These are phyloP conservation scores for Latrodectus elegans DNA, from an alignment of 2,888 invertebrate genomes.

Conservation along the genomic window DNA sequence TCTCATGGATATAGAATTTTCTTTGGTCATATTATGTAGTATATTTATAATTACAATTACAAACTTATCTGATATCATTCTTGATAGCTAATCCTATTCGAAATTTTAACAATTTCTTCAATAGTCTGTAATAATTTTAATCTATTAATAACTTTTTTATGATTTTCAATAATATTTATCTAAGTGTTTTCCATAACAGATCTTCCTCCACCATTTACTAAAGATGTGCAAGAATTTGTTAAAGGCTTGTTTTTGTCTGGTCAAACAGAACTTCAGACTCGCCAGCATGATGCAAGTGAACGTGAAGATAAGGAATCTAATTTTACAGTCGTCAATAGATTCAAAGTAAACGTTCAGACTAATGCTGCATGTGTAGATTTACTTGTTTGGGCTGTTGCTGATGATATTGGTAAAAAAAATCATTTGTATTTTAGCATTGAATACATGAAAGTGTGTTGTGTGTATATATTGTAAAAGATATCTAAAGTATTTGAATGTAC, in stretches of 20 bases:
- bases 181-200: slow-evolving; percentile 77
- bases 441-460: neutral
- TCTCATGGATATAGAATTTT: too few relatives aligned
- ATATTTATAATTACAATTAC: too few relatives aligned
- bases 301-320: slow-evolving; percentile 87
- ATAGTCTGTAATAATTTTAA: too few relatives aligned
- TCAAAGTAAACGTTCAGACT: slow-evolving; percentile 95
- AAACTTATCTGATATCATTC: too few relatives aligned
- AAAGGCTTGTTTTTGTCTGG: slow-evolving; percentile 92
- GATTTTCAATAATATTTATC: neutral
- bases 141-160: too few relatives aligned
- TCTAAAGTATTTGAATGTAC: too few relatives aligned
- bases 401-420: slow-evolving; percentile 87
- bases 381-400: slow-evolving; percentile 97
- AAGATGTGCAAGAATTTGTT: slow-evolving; percentile 93
- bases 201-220: slow-evolving; percentile 90
- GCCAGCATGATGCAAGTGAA: slow-evolving; percentile 81
- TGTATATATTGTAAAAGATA: too few relatives aligned
- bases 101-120: too few relatives aligned
- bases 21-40: too few relatives aligned
- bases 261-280: slow-evolving; percentile 91
- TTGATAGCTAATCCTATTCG: too few relatives aligned
- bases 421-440: neutral
- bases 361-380: slow-evolving; percentile 98
- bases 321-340: slow-evolving; percentile 86